Base-by-base conservation (phyloP, 2,888 invertebrate genomes). In the Conchocele bisecta region DNA sequence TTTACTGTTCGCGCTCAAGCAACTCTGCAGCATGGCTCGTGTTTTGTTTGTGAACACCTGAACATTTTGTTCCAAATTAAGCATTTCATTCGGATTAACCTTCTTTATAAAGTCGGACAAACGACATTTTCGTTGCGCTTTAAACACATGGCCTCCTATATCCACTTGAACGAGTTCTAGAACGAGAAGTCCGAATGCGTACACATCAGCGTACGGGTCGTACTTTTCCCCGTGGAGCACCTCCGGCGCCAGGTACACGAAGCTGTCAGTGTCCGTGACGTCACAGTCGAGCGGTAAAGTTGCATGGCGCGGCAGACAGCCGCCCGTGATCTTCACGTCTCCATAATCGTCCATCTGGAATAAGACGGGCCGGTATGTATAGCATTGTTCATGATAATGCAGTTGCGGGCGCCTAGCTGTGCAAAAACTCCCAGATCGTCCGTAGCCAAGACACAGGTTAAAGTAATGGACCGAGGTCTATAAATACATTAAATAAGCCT, bases 191-290 rank as follows among this genome's bases (percentile, higher is more conserved):
- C 81, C 78, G 28, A 70, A 76, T 33, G 81, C 68, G 64, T 89
- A 89, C 17, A 88, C 79, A 74, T 89, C 89, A 20, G 86, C 85
- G 4, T 67, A 76, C 3, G 79, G 37, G n/a, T 72, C 77, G 66
- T 89, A 89, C 1, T 56, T 26, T 13, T 82, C 82, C 4, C 87
- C 88, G 0, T 72, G 69, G 6, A 89, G 79, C 2, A 89, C 88
- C 57, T 84, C 86, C 28, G 89, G 88, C 15, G 87, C 75, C 31
- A 89, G 76, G 46, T 87, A 88, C 6, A 84, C 83, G 57, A 83
- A 85, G 50, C 82, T 73, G 11, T 81, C 79, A 11, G 84, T 79
- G 7, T 72, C 51, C 9, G 69, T 56, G 0, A 48, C 50, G 29
- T 83, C 74, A 13, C 51, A 65, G 31, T 83, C 77, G 9, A 63